phyloP scores from a whole-genome alignment of 2,888 invertebrate genomes.

The Diarsia brunnea region DNA sequence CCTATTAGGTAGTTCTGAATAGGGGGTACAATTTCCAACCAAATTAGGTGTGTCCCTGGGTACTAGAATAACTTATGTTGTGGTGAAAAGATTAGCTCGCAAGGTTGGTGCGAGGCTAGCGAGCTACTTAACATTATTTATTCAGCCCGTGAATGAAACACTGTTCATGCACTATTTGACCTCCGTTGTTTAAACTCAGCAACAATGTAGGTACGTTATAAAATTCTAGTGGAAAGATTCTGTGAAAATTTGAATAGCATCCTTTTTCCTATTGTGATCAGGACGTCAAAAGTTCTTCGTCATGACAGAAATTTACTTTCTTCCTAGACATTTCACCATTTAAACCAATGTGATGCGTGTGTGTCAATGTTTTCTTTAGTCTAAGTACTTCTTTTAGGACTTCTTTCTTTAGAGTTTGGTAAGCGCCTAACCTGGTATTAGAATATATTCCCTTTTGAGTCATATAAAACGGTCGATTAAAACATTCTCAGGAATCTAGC shows the following conservation, averaged over 20 bases:
- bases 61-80: conserved; percentile 4
- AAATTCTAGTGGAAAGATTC: no score
- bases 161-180: not conserved
- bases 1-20: no score
- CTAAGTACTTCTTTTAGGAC: not conserved
- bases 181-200: not conserved
- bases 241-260: not conserved
- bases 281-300: not conserved
- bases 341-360: no score
- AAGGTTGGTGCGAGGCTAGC: conserved; percentile 17
- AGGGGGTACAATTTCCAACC: not conserved
- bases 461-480: no score
- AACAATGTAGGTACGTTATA: not conserved
- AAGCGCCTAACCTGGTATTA: no score
- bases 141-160: conserved; percentile 25
- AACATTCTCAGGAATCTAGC: no score
- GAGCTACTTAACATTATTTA: conserved; percentile 25
- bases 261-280: not conserved
- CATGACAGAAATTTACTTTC: not conserved
- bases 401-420: no score
- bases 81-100: conserved; percentile 6
- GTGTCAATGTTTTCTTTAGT: not conserved
- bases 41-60: no score
- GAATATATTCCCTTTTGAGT: no score
- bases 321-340: no score